These are phyloP conservation scores for Cancer borealis DNA, from an alignment of 2,888 invertebrate species.

Conservation along the genomic window DNA sequence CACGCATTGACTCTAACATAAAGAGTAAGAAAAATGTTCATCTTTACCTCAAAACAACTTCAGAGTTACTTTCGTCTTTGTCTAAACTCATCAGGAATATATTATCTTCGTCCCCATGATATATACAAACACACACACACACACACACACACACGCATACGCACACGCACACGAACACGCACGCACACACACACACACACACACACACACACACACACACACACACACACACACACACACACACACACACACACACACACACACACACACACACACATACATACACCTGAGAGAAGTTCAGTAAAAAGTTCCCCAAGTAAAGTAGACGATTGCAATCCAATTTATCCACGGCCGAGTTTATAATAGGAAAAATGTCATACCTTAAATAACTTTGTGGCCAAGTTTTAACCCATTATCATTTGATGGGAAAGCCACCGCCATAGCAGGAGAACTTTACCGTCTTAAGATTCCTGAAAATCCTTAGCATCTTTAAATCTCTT, in stretches of 20 bases:
- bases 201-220: too few relatives aligned
- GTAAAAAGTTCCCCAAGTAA: neutral
- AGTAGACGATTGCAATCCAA: constrained; percentile 11
- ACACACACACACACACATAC: too few relatives aligned
- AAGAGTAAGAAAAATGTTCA: neutral
- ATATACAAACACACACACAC: neutral
- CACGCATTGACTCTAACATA: neutral
- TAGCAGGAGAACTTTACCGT: neutral
- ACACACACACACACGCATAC: neutral
- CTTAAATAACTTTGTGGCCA: neutral
- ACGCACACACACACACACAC: too few relatives aligned
- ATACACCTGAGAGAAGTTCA: neutral
- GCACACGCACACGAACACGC: too few relatives aligned
- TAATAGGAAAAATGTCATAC: neutral
- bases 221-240: too few relatives aligned
- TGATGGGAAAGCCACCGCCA: neutral
- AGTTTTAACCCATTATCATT: neutral
- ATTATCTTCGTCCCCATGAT: neutral
- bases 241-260: too few relatives aligned
- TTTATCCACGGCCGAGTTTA: neutral
- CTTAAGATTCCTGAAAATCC: neutral
- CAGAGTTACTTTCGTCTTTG: neutral
- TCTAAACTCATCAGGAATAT: neutral
- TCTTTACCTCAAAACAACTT: neutral
- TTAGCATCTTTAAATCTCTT: neutral